phyloP scores from a whole-genome alignment of 2,888 invertebrate species.

The Nomada hirtipes region DNA sequence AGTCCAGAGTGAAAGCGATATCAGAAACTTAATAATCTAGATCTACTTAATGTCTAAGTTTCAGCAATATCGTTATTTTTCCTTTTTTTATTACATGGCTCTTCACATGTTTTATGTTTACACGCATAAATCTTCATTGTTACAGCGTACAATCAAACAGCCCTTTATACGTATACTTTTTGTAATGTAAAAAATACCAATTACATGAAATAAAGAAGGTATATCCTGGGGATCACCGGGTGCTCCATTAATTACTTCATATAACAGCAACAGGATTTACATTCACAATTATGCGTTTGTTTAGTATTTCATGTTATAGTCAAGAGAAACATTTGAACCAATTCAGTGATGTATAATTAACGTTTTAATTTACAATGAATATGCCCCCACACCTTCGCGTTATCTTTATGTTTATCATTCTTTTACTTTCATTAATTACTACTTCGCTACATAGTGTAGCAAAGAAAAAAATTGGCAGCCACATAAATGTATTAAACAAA shows the following conservation, averaged over 20 bases:
- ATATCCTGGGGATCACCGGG: conserved; percentile 42
- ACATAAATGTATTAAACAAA: not conserved
- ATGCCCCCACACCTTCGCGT: conserved; percentile 61
- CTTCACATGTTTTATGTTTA: conserved; percentile 17
- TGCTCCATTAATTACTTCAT: conserved; percentile 35
- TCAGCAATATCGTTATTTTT: conserved; percentile 32
- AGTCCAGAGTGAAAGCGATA: conserved; percentile 48
- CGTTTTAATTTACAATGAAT: conserved; percentile 64
- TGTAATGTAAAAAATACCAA: conserved; percentile 45
- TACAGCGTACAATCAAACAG: conserved; percentile 36
- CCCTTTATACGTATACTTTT: conserved; percentile 49
- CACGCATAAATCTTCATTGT: conserved; percentile 32
- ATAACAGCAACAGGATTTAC: conserved; percentile 14
- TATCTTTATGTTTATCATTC: not conserved
- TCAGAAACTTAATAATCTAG: conserved; percentile 23
- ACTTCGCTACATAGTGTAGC: not conserved
- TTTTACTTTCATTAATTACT: not conserved
- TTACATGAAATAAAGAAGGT: conserved; percentile 48
- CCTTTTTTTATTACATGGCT: conserved; percentile 33
- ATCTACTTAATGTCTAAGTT: conserved; percentile 39
- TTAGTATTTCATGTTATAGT: not conserved
- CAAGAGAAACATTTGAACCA: conserved; percentile 2
- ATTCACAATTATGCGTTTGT: not conserved
- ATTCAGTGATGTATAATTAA: not conserved
- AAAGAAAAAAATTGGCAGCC: conserved; percentile 1